Conservation (phyloP, 2,888 invertebrate species). For the Tenthredo distinguenda region DNA sequence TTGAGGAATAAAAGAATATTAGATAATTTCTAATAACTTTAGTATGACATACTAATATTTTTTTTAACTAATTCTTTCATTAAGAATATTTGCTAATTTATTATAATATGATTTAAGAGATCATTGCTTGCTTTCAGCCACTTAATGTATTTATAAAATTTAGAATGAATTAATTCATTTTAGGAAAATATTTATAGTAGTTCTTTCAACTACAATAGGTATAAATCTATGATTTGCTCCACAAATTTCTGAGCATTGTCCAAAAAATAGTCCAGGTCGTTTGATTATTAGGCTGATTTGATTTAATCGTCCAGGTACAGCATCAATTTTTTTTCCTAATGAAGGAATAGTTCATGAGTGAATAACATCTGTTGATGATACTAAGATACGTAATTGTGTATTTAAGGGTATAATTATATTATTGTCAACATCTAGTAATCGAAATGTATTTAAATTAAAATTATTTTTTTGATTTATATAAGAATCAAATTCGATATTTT, state of each 20-base stretch:
- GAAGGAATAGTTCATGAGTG: constrained; percentile 84
- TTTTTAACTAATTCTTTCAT: constrained; percentile 81
- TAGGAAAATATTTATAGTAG: constrained; percentile 80
- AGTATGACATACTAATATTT: constrained; percentile 85
- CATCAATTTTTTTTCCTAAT: constrained; percentile 84
- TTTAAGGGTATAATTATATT: constrained; percentile 82
- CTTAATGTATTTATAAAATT: constrained; percentile 80
- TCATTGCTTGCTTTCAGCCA: constrained; percentile 86
- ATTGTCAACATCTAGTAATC: constrained; percentile 84
- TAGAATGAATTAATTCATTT: constrained; percentile 79
- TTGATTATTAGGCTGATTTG: constrained; percentile 83
- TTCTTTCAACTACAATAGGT: constrained; percentile 85
- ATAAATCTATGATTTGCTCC: constrained; percentile 90
- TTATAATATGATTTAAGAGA: constrained; percentile 86
- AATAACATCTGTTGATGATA: constrained; percentile 84
- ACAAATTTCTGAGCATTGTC: constrained; percentile 91
- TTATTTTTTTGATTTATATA: constrained; percentile 81
- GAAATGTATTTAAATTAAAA: constrained; percentile 78
- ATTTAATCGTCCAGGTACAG: constrained; percentile 84
- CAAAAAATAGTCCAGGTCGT: constrained; percentile 84
- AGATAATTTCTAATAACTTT: constrained; percentile 80
- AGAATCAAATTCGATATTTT: constrained; percentile 82
- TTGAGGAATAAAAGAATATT: constrained; percentile 86
- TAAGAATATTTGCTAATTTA: constrained; percentile 83
- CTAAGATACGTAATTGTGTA: constrained; percentile 83